phyloP scores from a whole-genome alignment of 2,888 invertebrate species.

The Ferrisia virgata region DNA sequence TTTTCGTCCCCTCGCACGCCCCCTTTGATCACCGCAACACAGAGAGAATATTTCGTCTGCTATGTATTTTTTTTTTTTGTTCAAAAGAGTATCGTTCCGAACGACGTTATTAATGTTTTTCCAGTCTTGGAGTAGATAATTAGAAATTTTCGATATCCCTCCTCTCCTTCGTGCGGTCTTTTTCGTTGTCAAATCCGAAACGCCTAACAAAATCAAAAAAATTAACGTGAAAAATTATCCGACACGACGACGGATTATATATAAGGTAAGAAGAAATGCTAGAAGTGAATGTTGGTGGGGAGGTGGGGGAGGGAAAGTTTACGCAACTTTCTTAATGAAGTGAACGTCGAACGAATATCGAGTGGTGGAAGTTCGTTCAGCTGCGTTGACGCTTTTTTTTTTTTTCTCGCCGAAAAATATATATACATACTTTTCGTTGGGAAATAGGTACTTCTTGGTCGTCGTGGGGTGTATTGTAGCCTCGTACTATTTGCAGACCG shows the following conservation, averaged over 20 bases:
- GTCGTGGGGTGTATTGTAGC: too few species aligned
- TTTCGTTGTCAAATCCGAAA: neutral
- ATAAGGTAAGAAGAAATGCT: neutral
- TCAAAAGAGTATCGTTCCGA: neutral
- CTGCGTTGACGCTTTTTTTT: too few species aligned
- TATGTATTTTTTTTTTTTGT: neutral
- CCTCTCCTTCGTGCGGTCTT: neutral
- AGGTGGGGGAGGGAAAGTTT: too few species aligned
- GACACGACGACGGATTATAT: neutral
- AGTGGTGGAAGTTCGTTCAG: too few species aligned
- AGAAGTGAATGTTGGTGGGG: too few species aligned
- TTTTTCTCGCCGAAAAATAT: neutral
- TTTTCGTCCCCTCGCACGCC: too few species aligned
- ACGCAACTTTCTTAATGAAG: constrained; percentile 10
- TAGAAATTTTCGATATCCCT: too few species aligned
- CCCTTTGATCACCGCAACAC: neutral
- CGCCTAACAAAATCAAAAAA: neutral
- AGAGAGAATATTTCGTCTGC: too few species aligned
- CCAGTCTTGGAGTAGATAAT: too few species aligned
- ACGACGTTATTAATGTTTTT: too few species aligned
- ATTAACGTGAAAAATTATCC: neutral
- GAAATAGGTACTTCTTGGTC: neutral
- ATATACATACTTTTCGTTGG: neutral
- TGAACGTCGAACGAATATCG: neutral
- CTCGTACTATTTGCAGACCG: too few species aligned